phyloP scores from a whole-genome alignment of 2,888 invertebrate species.

The Allacma fusca region DNA sequence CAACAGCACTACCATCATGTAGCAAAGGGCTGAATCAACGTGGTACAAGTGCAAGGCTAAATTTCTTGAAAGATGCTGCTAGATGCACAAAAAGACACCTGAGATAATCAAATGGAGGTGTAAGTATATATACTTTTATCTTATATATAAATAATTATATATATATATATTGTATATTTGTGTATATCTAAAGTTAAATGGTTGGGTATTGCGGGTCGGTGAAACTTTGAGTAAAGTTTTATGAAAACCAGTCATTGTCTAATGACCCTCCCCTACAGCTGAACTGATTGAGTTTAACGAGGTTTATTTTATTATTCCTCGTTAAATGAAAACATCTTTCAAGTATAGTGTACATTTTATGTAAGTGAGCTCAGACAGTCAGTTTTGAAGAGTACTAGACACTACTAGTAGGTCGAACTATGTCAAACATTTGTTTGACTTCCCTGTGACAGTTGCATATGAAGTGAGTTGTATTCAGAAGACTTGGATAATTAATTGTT shows the following conservation, averaged over 20 bases:
- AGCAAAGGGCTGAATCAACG: not conserved
- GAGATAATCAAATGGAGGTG: not conserved
- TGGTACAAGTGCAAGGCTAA: not conserved
- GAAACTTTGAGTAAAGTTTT: not conserved
- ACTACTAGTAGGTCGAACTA: too few relatives aligned
- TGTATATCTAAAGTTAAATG: not conserved
- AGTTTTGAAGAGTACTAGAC: too few relatives aligned
- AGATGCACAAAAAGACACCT: not conserved
- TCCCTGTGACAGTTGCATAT: too few relatives aligned
- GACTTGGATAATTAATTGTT: too few relatives aligned
- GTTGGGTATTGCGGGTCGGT: not conserved
- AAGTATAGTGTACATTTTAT: slow-evolving; percentile 4
- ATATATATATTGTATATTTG: not conserved
- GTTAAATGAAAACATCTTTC: not conserved
- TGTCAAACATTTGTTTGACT: too few relatives aligned
- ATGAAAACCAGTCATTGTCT: slow-evolving; percentile 17
- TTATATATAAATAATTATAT: not conserved
- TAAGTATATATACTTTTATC: not conserved
- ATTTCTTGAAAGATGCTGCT: slow-evolving; percentile 13
- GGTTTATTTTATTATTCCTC: not conserved
- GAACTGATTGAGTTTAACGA: not conserved
- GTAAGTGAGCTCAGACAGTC: too few relatives aligned
- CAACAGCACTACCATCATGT: not conserved
- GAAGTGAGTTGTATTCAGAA: too few relatives aligned
- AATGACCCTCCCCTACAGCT: slow-evolving; percentile 15